Conservation (phyloP, 2,888 invertebrate genomes). For the Pristionchus exspectatus region DNA sequence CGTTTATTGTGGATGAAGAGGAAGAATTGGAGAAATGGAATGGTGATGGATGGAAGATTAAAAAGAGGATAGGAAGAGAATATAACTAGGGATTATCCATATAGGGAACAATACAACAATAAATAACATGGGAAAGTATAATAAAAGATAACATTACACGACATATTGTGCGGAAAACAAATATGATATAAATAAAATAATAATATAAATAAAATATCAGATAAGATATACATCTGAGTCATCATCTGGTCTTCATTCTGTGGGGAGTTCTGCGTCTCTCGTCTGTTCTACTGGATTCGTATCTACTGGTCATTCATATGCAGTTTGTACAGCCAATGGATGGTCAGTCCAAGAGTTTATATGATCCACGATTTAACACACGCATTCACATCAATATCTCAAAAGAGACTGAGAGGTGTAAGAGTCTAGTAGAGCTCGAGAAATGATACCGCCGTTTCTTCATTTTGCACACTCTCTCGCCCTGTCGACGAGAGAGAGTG, state of each 20-base stretch:
- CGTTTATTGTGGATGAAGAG: background rate
- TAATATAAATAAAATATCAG: background rate
- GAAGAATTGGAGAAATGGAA: background rate
- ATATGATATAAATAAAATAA: too few relatives aligned
- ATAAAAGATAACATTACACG: background rate
- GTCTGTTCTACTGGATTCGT: background rate
- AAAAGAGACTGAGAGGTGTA: too few relatives aligned
- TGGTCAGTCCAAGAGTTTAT: background rate
- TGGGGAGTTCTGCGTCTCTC: conserved; percentile 28
- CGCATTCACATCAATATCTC: too few relatives aligned
- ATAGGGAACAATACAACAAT: background rate
- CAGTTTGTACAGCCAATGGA: conserved; percentile 44
- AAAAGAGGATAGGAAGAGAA: background rate
- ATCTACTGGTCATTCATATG: conserved; percentile 24
- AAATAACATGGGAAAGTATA: background rate
- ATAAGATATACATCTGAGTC: conserved; percentile 10
- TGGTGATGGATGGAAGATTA: background rate
- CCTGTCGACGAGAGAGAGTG: too few relatives aligned
- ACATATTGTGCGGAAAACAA: too few relatives aligned
- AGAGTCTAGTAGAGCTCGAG: too few relatives aligned
- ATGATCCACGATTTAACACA: too few relatives aligned
- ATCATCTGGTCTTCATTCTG: conserved; percentile 27
- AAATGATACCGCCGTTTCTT: too few relatives aligned
- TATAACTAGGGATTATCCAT: background rate
- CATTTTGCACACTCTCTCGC: too few relatives aligned